A percentile compares a stretch with the other conserved stretches of the same genome.
Evolutionary conservation across 2,797 vertebrate species (phyloP).

Genomic region (Typhlichthys subterraneus): DNA sequence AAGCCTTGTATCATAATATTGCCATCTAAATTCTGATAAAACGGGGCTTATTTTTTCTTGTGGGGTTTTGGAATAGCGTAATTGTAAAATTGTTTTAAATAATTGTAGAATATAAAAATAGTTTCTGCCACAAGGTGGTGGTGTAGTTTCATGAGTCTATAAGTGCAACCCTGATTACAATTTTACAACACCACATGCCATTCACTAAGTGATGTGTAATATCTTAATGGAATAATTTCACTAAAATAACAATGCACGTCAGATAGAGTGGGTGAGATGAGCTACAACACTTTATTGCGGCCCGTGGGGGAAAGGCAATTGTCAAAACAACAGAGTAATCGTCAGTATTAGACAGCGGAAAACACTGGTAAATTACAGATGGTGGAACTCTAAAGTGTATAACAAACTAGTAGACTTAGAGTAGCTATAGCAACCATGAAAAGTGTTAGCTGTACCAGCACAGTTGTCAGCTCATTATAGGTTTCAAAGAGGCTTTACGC

Average conservation of each 20-base stretch:
- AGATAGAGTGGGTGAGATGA: too few relatives aligned
- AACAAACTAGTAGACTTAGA: too few relatives aligned
- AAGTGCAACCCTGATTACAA: slow-evolving; percentile 1
- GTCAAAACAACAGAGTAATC: too few relatives aligned
- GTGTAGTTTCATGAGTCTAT: slow-evolving; percentile 46
- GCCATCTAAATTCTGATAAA: background rate
- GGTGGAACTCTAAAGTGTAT: too few relatives aligned
- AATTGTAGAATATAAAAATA: slow-evolving; percentile 3
- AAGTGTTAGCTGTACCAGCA: too few relatives aligned
- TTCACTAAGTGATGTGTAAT: background rate
- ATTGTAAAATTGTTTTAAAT: background rate
- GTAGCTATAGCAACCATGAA: too few relatives aligned
- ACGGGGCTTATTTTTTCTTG: background rate
- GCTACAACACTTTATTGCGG: too few relatives aligned
- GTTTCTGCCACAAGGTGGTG: slow-evolving; percentile 61
- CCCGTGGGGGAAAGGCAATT: too few relatives aligned
- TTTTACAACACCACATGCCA: slow-evolving; percentile 3
- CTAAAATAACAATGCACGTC: background rate
- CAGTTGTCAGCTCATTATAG: too few relatives aligned
- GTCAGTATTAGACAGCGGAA: too few relatives aligned
- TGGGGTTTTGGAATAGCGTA: background rate
- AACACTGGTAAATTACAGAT: too few relatives aligned
- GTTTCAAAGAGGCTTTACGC: too few relatives aligned
- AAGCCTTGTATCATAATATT: background rate
- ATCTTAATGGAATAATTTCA: background rate